Evolutionary conservation across 2,797 vertebrate species (phyloP), one percentile per base, ranked within the genome.

Genomic region (Morus bassanus): DNA sequence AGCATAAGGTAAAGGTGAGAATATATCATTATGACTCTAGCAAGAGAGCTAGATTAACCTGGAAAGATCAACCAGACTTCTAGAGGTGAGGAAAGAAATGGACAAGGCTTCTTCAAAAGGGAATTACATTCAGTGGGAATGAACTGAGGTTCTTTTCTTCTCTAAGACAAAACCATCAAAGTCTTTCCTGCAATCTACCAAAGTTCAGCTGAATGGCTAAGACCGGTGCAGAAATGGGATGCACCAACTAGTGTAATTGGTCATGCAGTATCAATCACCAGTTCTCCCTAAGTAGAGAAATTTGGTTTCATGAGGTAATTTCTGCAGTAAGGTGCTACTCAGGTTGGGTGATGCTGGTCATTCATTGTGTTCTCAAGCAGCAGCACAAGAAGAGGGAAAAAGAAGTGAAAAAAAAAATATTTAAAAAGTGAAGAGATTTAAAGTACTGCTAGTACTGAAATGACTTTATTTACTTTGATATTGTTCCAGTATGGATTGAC

Each of bases 41-140:
- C 37, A 57, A 43, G 61, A 51, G 56, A 96, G 53, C 37, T 74
- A 73, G 50, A 85, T 92, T 91, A 95, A 91, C 77, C 68, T 54
- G 76, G 63, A 94, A 95, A 96, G 93, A 67, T 77, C 67, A 95
- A 33, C n/a, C 70, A 80, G 46, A 81, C 72, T 95, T 95, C 74
- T 84, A 81, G 48, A 88, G 18, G 3, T 25, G 15, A 51, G 28
- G 17, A 93, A 82, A 87, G 33, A 88, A 95, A 95, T 16, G 35
- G 57, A 89, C 37, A 73, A 75, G 50, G 60, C n/a, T 84, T 91
- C 61, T 96, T 97, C 53, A 91, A 84, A 91, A 75, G 46, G 39
- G 59, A 88, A 92, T 92, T 94, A 50, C 31, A 45, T 72, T 89
- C 67, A 70, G 23, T 9, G n/a, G 65, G 37, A 80, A 82, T 53